These are phyloP conservation scores for Nomada hirtipes DNA, from an alignment of 2,888 invertebrate species.

Conservation along the genomic window DNA sequence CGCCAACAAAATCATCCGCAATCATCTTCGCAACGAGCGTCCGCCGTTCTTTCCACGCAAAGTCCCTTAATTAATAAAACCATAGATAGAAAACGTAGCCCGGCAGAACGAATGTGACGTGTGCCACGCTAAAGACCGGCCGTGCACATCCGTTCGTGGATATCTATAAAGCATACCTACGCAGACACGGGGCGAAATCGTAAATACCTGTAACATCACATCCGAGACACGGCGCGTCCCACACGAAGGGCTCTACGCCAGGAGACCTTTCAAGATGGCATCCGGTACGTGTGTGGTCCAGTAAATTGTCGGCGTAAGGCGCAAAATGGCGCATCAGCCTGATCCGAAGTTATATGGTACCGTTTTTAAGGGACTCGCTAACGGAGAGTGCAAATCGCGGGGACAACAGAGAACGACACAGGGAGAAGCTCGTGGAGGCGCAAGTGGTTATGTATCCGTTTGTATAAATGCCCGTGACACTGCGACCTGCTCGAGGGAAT, in stretches of 20 bases:
- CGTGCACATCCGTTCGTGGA: slow-evolving; percentile 7
- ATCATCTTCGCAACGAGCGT: neutral
- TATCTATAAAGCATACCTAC: slow-evolving; percentile 31
- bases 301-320: slow-evolving; percentile 75
- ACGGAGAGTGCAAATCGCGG: neutral
- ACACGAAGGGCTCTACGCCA: slow-evolving; percentile 62
- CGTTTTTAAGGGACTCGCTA: slow-evolving; percentile 33
- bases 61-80: neutral
- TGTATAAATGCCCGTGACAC: slow-evolving; percentile 11
- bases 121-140: neutral
- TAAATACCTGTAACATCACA: slow-evolving; percentile 73
- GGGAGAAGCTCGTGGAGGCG: neutral
- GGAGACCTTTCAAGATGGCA: slow-evolving; percentile 61
- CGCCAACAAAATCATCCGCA: neutral
- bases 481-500: slow-evolving; percentile 5
- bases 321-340: slow-evolving; percentile 77
- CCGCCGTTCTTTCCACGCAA: neutral
- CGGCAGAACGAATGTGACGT: neutral
- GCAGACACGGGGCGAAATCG: slow-evolving; percentile 58
- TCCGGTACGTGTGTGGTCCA: slow-evolving; percentile 75
- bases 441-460: slow-evolving; percentile 11
- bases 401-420: slow-evolving; percentile 7
- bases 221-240: slow-evolving; percentile 71
- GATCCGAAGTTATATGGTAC: slow-evolving; percentile 73
- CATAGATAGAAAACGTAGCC: no score